These are phyloP conservation scores for Tuta absoluta DNA, from an alignment of 2,888 invertebrate species.

Conservation along the genomic window DNA sequence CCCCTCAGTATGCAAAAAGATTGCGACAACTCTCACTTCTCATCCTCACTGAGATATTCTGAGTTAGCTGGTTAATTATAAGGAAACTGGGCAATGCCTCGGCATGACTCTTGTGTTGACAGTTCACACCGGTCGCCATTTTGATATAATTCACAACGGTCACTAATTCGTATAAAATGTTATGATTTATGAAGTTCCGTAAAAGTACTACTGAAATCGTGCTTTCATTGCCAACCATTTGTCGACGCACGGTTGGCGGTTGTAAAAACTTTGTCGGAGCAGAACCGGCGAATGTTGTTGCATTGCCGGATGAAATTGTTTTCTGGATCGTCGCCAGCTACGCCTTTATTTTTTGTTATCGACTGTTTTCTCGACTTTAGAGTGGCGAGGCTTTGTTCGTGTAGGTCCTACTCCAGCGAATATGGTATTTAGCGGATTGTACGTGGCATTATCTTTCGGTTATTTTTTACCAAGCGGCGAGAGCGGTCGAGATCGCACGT, in stretches of 20 bases:
- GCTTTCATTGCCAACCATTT: conserved; percentile 9
- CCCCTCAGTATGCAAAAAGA: conserved; percentile 31
- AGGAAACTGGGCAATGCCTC: conserved; percentile 13
- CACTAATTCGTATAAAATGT: not conserved
- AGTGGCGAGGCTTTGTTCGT: conserved; percentile 22
- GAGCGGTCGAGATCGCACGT: not conserved
- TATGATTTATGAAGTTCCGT: not conserved
- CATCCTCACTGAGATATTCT: conserved; percentile 21
- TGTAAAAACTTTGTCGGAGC: conserved; percentile 28
- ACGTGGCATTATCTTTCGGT: conserved; percentile 6
- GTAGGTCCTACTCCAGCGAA: not conserved
- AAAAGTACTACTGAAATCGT: not conserved
- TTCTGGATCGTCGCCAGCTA: conserved; percentile 30
- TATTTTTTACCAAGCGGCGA: conserved; percentile 3
- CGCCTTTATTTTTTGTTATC: conserved; percentile 26
- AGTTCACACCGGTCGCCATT: not conserved
- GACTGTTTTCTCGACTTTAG: conserved; percentile 26
- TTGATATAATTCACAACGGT: not conserved
- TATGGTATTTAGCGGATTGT: not conserved
- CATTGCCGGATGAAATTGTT: conserved; percentile 30
- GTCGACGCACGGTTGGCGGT: not conserved
- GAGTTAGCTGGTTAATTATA: conserved; percentile 19
- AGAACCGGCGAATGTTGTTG: conserved; percentile 22
- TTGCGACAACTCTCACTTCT: not conserved
- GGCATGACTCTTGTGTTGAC: not conserved